Evolutionary conservation across 1,140 invertebrate genomes (phyloP).

Genomic region (Nasonia giraulti): DNA sequence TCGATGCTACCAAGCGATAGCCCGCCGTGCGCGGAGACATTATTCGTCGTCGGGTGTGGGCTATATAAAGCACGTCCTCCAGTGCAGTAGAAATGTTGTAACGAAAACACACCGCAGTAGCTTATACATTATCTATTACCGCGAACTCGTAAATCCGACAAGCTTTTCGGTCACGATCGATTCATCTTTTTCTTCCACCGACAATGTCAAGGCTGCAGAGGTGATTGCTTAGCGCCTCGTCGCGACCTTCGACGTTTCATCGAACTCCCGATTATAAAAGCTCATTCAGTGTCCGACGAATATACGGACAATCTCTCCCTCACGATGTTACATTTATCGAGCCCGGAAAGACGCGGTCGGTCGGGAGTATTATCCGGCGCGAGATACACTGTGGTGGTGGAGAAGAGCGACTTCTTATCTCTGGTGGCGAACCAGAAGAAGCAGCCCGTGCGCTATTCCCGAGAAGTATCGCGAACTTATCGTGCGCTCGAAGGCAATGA

Average conservation of each 20-base stretch:
- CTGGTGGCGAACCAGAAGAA: slow-evolving; percentile 50
- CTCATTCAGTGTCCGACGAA: no score
- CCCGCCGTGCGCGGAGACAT: neutral
- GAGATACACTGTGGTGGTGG: slow-evolving; percentile 3
- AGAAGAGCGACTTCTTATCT: slow-evolving; percentile 52
- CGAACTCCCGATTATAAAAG: neutral
- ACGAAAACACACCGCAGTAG: no score
- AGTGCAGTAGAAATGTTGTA: no score
- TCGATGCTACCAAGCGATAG: no score
- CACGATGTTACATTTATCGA: slow-evolving; percentile 16
- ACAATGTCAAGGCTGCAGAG: slow-evolving; percentile 34
- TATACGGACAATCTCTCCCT: neutral
- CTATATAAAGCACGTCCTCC: no score
- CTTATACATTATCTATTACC: neutral
- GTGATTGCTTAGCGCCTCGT: neutral
- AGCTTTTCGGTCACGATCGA: neutral
- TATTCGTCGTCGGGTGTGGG: neutral
- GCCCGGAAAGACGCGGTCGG: neutral
- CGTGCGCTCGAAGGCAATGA: slow-evolving; percentile 37
- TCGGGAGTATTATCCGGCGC: neutral
- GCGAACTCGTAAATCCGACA: neutral
- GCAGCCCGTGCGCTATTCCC: slow-evolving; percentile 48
- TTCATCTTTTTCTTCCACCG: neutral
- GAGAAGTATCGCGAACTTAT: slow-evolving; percentile 51
- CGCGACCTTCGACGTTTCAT: neutral